Percentiles rank a stretch among this genome's conserved stretches.
Conservation (phyloP, 2,797 vertebrate genomes). For the Dermochelys coriacea region DNA sequence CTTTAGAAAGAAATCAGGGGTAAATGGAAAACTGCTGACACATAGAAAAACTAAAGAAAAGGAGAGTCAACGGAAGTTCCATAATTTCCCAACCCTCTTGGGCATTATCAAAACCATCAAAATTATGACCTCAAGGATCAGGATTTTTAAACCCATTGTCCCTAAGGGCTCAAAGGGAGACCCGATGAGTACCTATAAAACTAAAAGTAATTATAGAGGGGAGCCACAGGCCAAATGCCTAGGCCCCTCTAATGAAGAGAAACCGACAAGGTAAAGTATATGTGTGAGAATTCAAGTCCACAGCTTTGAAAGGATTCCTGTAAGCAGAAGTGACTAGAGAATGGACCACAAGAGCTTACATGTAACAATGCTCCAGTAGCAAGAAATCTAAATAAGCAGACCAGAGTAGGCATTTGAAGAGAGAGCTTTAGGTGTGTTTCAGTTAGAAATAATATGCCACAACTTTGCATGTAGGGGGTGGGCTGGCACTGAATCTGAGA, state of each 20-base stretch:
- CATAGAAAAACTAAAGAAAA: not conserved
- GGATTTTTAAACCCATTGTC: not conserved
- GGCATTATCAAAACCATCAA: not conserved
- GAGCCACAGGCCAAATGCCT: not conserved
- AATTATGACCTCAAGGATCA: not conserved
- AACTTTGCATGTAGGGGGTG: not conserved
- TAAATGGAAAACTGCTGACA: not conserved
- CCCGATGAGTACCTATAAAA: not conserved
- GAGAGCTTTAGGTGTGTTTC: not conserved
- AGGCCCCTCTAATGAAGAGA: not conserved
- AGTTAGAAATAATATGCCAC: not conserved
- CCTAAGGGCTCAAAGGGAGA: not conserved
- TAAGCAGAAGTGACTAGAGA: not conserved
- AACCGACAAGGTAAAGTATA: not conserved
- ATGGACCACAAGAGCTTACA: not conserved
- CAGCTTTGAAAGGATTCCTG: not conserved
- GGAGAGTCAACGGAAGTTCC: not conserved
- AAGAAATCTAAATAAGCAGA: not conserved
- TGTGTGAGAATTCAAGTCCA: not conserved
- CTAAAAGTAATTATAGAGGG: not conserved
- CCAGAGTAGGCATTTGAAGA: not conserved
- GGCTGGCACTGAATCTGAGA: not conserved
- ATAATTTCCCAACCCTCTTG: not conserved
- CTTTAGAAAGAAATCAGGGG: not conserved
- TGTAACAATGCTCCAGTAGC: not conserved